Evolutionary conservation across 2,888 invertebrate genomes (phyloP).

Genomic region (Gasteruption jaculator): DNA sequence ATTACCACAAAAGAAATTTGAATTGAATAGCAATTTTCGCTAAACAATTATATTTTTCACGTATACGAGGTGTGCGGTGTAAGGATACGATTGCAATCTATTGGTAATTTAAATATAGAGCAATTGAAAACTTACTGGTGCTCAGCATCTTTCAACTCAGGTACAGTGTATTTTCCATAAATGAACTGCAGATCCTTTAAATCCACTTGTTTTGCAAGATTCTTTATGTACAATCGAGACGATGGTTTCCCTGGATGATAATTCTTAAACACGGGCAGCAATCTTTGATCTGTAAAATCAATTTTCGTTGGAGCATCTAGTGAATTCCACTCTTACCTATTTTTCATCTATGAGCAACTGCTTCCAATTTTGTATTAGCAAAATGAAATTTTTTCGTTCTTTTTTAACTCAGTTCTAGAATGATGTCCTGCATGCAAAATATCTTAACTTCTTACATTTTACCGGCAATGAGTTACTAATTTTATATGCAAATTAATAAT

Average conservation of each 20-base stretch:
- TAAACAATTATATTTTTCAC: neutral
- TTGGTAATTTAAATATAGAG: neutral
- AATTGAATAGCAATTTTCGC: no score
- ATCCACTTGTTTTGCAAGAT: constrained; percentile 77
- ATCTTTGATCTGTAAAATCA: constrained; percentile 59
- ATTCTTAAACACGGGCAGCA: constrained; percentile 78
- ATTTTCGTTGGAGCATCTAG: no score
- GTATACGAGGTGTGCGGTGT: no score
- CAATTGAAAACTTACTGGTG: constrained; percentile 26
- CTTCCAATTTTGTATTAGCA: no score
- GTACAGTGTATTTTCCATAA: constrained; percentile 64
- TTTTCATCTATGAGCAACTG: no score
- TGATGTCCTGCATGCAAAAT: no score
- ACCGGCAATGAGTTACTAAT: no score
- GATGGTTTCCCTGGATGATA: constrained; percentile 79
- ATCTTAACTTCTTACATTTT: no score
- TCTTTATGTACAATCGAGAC: constrained; percentile 87
- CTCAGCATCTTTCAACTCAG: constrained; percentile 44
- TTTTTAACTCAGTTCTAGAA: no score
- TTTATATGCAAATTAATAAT: constrained; percentile 2
- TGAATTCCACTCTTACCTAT: no score
- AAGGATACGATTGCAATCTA: neutral
- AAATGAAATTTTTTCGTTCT: no score
- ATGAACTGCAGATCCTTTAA: constrained; percentile 71
- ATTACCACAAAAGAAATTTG: no score